phyloP scores from a whole-genome alignment of 2,797 vertebrate species.

The Phrynocephalus vlangalii region DNA sequence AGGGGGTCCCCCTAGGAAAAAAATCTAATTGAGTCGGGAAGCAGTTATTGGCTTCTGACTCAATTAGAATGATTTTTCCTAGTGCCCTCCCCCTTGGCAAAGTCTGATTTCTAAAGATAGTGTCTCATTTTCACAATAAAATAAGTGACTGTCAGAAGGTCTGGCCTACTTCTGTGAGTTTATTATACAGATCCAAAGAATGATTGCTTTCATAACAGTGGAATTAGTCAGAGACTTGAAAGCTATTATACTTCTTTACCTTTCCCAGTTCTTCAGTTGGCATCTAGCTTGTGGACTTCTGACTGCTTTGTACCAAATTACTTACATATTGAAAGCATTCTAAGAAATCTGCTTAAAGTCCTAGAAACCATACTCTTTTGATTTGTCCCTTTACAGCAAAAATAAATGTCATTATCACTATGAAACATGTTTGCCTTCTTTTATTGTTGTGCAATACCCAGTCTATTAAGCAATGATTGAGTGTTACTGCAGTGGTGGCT shows the following conservation, averaged over 20 bases:
- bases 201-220: neutral
- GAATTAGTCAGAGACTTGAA: neutral
- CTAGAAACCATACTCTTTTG: slow-evolving; percentile 8
- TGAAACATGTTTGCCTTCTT: slow-evolving; percentile 20
- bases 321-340: neutral
- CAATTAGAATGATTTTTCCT: too few relatives aligned
- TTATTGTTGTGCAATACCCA: slow-evolving; percentile 12
- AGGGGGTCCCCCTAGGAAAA: too few relatives aligned
- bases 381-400: neutral
- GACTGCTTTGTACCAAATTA: slow-evolving; percentile 7
- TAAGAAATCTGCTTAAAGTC: neutral
- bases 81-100: neutral
- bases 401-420: slow-evolving; percentile 2
- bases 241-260: neutral
- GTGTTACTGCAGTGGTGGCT: neutral
- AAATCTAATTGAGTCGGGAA: too few relatives aligned
- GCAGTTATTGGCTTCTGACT: too few relatives aligned
- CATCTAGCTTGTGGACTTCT: neutral
- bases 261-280: neutral
- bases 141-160: neutral
- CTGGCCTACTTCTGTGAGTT: neutral
- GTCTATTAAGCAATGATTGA: slow-evolving; percentile 19
- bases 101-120: neutral
- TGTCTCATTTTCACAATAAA: neutral
- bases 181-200: neutral